Percentiles rank a stretch among this genome's conserved stretches.
These are phyloP conservation scores for Nebria ingens DNA, from an alignment of 1,140 invertebrate species.

Conservation along the genomic window DNA sequence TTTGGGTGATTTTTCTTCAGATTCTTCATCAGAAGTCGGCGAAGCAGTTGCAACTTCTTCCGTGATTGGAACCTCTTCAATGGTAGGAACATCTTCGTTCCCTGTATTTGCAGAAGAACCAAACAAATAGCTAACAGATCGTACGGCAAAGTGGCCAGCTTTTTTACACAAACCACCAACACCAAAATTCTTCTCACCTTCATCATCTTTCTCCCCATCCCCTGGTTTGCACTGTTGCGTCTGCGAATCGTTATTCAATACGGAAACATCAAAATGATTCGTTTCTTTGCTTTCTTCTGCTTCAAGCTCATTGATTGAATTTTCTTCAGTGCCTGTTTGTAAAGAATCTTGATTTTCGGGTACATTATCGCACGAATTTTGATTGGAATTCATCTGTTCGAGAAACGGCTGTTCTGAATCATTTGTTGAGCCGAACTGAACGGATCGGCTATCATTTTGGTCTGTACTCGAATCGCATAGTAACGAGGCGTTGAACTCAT, in stretches of 20 bases:
- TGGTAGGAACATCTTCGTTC: too few species aligned
- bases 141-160: background rate
- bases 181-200: background rate
- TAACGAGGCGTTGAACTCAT: conserved; percentile 8
- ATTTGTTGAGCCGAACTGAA: background rate
- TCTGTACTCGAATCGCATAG: conserved; percentile 13
- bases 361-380: background rate
- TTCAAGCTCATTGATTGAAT: background rate
- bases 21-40: too few species aligned
- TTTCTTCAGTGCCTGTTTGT: background rate
- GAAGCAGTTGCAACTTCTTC: too few species aligned
- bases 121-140: background rate
- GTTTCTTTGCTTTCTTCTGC: background rate
- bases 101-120: background rate
- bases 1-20: too few species aligned
- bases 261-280: background rate
- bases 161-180: background rate
- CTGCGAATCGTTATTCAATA: background rate
- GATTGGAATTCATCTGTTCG: background rate
- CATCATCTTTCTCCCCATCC: background rate
- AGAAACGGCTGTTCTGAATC: background rate
- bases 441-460: background rate
- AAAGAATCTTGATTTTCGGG: background rate
- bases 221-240: background rate
- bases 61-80: too few species aligned